These are phyloP conservation scores for Ectemnius lituratus DNA, from an alignment of 2,888 invertebrate species.

Conservation along the genomic window DNA sequence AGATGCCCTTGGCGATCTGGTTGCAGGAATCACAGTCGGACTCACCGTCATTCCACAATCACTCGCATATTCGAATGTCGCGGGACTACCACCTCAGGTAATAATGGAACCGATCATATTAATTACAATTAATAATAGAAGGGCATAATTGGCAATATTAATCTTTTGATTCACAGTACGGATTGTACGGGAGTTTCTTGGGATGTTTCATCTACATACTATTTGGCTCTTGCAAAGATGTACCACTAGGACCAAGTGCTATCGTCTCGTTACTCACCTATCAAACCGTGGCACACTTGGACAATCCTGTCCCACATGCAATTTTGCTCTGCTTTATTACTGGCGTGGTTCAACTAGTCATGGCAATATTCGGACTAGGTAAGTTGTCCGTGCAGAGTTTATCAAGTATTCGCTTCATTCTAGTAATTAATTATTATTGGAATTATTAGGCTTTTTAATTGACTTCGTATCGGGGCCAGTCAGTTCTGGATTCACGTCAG, in stretches of 20 bases:
- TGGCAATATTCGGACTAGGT: conserved; percentile 91
- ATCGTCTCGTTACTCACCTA: conserved; percentile 92
- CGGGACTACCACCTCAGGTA: conserved; percentile 86
- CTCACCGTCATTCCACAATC: conserved; percentile 96
- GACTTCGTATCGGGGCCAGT: conserved; percentile 95
- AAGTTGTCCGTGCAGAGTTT: conserved; percentile 45
- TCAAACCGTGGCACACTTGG: conserved; percentile 84
- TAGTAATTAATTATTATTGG: no score
- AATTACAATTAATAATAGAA: neutral
- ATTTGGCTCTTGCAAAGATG: conserved; percentile 94
- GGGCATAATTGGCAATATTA: neutral
- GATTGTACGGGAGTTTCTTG: conserved; percentile 95
- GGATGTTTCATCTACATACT: conserved; percentile 94
- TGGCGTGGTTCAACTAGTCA: conserved; percentile 87
- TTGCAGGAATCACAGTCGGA: conserved; percentile 95
- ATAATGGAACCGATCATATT: conserved; percentile 39
- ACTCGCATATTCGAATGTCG: conserved; percentile 89
- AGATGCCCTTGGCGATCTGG: conserved; percentile 90
- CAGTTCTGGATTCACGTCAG: conserved; percentile 93
- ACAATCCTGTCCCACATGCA: conserved; percentile 83
- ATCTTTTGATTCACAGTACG: conserved; percentile 82
- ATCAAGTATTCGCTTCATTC: no score
- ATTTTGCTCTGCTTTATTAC: conserved; percentile 87
- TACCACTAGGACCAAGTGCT: conserved; percentile 95
- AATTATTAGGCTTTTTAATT: conserved; percentile 85